These are phyloP conservation scores for Pantala flavescens DNA, from an alignment of 1,140 invertebrate species.

Conservation along the genomic window DNA sequence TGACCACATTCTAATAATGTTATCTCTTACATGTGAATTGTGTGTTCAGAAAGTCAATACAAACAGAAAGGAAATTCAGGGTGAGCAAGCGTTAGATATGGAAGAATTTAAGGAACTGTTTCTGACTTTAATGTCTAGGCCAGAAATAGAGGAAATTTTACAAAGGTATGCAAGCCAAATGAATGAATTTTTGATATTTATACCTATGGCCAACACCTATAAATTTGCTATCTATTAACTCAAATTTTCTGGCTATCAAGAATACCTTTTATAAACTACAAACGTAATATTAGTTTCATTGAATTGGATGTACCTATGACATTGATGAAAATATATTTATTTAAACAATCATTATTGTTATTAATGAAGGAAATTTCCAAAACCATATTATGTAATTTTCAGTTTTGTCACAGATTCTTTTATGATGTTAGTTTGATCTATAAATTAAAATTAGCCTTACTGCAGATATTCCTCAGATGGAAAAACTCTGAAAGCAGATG, in stretches of 20 bases:
- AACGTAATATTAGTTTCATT: too few species aligned
- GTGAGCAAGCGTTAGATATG: constrained; percentile 39
- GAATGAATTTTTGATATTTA: too few species aligned
- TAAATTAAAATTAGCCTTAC: not conserved
- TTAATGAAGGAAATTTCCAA: too few species aligned
- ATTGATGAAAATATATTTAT: too few species aligned
- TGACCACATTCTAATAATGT: too few species aligned
- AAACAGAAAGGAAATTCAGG: constrained; percentile 32
- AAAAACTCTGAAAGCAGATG: constrained; percentile 20
- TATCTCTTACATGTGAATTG: not conserved
- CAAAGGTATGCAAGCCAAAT: constrained; percentile 31
- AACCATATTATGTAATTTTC: too few species aligned
- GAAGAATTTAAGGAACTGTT: constrained; percentile 48
- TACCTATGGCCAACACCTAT: too few species aligned
- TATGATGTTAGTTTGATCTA: not conserved
- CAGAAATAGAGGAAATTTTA: constrained; percentile 43
- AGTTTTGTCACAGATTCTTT: not conserved
- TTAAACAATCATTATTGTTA: too few species aligned
- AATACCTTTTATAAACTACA: too few species aligned
- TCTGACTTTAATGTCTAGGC: constrained; percentile 37
- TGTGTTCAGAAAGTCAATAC: constrained; percentile 38
- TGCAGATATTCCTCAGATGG: constrained; percentile 21
- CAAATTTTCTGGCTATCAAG: too few species aligned
- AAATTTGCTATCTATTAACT: too few species aligned
- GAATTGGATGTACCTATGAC: too few species aligned